phyloP scores from a whole-genome alignment of 2,113 vertebrate species.

The Xerus inauris region DNA sequence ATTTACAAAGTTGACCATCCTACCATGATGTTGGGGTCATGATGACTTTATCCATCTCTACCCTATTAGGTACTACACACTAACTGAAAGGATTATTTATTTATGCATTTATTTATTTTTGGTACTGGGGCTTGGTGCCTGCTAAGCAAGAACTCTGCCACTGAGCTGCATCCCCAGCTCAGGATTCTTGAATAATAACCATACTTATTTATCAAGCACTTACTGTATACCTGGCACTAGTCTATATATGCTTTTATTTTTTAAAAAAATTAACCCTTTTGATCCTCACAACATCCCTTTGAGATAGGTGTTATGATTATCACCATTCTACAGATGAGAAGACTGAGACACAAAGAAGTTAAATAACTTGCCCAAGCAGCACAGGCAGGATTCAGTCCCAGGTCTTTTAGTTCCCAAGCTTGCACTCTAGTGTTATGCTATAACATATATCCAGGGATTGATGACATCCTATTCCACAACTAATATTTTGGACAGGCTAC shows the following conservation, averaged over 20 bases:
- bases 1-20: background rate
- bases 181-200: background rate
- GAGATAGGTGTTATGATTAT: background rate
- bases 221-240: background rate
- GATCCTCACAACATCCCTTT: background rate
- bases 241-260: background rate
- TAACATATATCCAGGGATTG: background rate
- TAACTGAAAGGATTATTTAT: too few species aligned
- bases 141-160: too few species aligned
- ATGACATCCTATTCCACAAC: conserved; percentile 31
- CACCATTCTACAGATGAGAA: background rate
- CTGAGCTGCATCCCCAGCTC: too few species aligned
- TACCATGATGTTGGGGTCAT: background rate
- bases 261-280: background rate
- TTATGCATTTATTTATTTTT: too few species aligned
- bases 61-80: background rate
- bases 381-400: background rate
- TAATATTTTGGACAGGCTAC: conserved; percentile 27
- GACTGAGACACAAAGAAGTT: background rate
- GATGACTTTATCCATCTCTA: background rate
- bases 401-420: background rate
- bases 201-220: background rate
- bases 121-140: too few species aligned
- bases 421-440: background rate
- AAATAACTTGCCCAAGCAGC: background rate